Conservation (phyloP, 2,888 invertebrate genomes). For the Parnassius glacialis region DNA sequence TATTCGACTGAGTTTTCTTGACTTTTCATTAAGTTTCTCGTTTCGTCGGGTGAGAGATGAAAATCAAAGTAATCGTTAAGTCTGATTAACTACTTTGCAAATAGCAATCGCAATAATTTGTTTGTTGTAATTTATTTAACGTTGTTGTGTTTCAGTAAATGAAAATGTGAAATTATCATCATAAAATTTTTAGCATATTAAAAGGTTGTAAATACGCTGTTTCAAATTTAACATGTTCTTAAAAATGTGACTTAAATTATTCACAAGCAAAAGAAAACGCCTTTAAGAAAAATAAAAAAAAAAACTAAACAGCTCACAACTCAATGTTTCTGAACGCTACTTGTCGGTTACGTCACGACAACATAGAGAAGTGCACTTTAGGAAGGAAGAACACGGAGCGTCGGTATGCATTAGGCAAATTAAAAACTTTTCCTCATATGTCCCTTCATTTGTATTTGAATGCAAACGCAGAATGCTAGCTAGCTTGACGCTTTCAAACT, state of each 20-base stretch:
- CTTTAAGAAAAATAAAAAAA: slow-evolving; percentile 62
- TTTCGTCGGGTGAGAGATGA: slow-evolving; percentile 65
- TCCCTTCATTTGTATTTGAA: slow-evolving; percentile 63
- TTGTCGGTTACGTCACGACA: slow-evolving; percentile 50
- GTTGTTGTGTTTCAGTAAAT: slow-evolving; percentile 38
- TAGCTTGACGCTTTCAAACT: slow-evolving; percentile 45
- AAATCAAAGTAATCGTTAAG: slow-evolving; percentile 76
- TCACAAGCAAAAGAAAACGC: slow-evolving; percentile 33
- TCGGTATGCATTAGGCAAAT: slow-evolving; percentile 76
- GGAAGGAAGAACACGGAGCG: slow-evolving; percentile 62
- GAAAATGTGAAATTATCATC: slow-evolving; percentile 29
- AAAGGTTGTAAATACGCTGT: neutral
- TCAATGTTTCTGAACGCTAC: slow-evolving; percentile 61
- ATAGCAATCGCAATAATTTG: slow-evolving; percentile 51
- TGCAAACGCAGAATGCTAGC: slow-evolving; percentile 54
- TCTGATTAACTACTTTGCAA: slow-evolving; percentile 64
- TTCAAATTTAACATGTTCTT: slow-evolving; percentile 15
- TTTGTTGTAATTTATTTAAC: slow-evolving; percentile 49
- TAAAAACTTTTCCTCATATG: slow-evolving; percentile 67
- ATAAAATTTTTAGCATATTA: neutral
- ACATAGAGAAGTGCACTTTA: slow-evolving; percentile 66
- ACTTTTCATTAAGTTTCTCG: slow-evolving; percentile 76
- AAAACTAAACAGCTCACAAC: slow-evolving; percentile 65
- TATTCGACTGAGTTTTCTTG: slow-evolving; percentile 76
- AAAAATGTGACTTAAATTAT: slow-evolving; percentile 29